A percentile compares a stretch with the other conserved stretches of the same genome.
Conservation (phyloP, 2,797 vertebrate species). For the Melanotaenia maccullochi region DNA sequence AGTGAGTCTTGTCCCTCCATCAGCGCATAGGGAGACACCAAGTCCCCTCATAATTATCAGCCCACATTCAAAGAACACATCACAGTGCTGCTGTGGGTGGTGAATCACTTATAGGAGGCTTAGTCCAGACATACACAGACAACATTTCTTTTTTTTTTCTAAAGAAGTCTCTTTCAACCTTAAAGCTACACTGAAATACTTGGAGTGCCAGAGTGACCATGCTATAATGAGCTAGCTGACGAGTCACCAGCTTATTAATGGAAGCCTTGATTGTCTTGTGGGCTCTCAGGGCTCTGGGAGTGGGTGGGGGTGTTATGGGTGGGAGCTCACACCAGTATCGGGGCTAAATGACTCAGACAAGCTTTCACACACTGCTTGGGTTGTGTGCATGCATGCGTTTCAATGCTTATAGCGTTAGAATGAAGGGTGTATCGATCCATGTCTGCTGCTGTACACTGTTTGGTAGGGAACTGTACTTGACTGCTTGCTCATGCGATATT, state of each 20-base stretch:
- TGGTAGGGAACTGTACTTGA: constrained; percentile 16
- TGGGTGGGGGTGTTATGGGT: constrained; percentile 21
- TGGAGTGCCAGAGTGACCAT: constrained; percentile 51
- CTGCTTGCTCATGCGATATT: constrained; percentile 62
- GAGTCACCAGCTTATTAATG: constrained; percentile 63
- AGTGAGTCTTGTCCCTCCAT: constrained; percentile 9
- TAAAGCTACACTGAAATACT: constrained; percentile 21
- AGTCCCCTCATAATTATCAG: constrained; percentile 75
- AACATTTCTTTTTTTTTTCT: constrained; percentile 24
- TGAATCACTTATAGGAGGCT: constrained; percentile 63
- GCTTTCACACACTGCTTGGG: constrained; percentile 24
- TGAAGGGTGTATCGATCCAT: constrained; percentile 56
- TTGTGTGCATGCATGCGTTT: constrained; percentile 23
- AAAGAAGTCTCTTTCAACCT: constrained; percentile 12
- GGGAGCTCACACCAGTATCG: constrained; percentile 30
- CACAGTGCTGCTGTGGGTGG: constrained; percentile 56
- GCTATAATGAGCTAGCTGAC: constrained; percentile 69
- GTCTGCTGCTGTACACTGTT: constrained; percentile 42
- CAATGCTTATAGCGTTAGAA: constrained; percentile 42
- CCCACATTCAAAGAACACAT: constrained; percentile 55
- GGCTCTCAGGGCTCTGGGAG: constrained; percentile 32
- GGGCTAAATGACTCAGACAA: constrained; percentile 45
- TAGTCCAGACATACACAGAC: constrained; percentile 45
- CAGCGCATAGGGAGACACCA: constrained; percentile 38
- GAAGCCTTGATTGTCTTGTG: constrained; percentile 55